Conservation (phyloP, 2,797 vertebrate species). For the Xerus rutilus region DNA sequence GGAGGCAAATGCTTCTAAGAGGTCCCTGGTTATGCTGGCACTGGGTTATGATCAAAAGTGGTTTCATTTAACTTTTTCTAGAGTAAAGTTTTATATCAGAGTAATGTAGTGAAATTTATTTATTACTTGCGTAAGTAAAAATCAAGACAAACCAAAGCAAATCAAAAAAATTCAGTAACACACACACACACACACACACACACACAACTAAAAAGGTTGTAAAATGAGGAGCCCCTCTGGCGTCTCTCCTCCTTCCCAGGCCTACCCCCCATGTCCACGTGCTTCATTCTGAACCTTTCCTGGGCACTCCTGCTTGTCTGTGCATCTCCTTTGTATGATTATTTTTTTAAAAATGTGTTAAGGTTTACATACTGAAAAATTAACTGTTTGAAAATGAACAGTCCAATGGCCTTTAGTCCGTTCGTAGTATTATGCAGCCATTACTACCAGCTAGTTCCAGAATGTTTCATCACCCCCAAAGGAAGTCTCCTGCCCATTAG, state of each 20-base stretch:
- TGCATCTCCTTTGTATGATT: neutral
- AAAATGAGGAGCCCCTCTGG: neutral
- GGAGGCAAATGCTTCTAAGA: neutral
- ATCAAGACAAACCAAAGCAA: neutral
- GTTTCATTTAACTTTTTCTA: neutral
- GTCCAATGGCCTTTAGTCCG: neutral
- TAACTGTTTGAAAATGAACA: neutral
- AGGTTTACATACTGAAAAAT: neutral
- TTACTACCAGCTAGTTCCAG: rapidly evolving
- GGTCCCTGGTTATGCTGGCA: neutral
- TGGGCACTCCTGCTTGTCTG: neutral
- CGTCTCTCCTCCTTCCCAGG: neutral
- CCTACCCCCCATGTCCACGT: too few relatives aligned
- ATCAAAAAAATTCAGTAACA: neutral
- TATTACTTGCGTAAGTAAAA: neutral
- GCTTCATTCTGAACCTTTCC: neutral
- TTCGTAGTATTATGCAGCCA: neutral
- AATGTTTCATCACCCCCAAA: neutral
- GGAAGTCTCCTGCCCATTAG: neutral
- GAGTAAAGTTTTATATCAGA: neutral
- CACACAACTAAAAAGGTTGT: neutral
- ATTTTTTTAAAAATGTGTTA: neutral
- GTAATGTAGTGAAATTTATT: neutral
- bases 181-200: neutral
- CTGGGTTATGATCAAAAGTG: neutral